Evolutionary conservation across 2,113 vertebrate genomes (phyloP), one percentile per base, ranked within the genome.

Genomic region (Calonectris borealis): DNA sequence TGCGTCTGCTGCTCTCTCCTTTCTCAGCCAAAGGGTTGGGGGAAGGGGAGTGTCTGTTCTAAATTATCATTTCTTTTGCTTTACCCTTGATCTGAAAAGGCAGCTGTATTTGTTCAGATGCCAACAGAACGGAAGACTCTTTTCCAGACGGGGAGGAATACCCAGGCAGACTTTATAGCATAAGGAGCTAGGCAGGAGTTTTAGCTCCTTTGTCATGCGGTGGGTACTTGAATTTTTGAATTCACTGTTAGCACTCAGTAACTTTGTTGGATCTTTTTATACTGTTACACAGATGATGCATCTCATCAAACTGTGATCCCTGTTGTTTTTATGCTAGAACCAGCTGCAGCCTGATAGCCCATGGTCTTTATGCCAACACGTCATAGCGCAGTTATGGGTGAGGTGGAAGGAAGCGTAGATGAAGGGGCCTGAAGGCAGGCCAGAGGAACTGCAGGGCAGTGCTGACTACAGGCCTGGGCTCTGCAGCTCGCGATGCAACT

Each of bases 361-460:
- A 7, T 3, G 5, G 52, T 29, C 49, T 57, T 83, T 36, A 77
- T 40, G 52, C 15, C 36, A 61, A 18, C 26, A 9, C 6, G n/a
- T 84, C 20, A 6, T 2, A 52, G 52, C 0, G 0, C 55, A 60
- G 10, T 36, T 52, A 44, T 6, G 0, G 3, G 26, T 65, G 64
- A 81, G 31, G n/a, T 15, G 26, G 68, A 65, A 61, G n/a, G 34
- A 14, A 42, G 4, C 1, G 6, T 6, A 1, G 2, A 11, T 73
- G 22, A 77, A 58, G 42, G 17, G 13, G 13, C 32, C 68, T 49
- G 55, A 61, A 72, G 88, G 4, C 1, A 73, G 8, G 21, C 7
- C n/a, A 22, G 71, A 61, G 65, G 57, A 51, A 10, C 13, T 26
- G 31, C 36, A 55, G 31, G 24, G 29, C 19, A 32, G 11, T 40